Evolutionary conservation across 2,113 vertebrate species (phyloP), one percentile per base, ranked within the genome.

Genomic region (Leptobrachium leishanense): DNA sequence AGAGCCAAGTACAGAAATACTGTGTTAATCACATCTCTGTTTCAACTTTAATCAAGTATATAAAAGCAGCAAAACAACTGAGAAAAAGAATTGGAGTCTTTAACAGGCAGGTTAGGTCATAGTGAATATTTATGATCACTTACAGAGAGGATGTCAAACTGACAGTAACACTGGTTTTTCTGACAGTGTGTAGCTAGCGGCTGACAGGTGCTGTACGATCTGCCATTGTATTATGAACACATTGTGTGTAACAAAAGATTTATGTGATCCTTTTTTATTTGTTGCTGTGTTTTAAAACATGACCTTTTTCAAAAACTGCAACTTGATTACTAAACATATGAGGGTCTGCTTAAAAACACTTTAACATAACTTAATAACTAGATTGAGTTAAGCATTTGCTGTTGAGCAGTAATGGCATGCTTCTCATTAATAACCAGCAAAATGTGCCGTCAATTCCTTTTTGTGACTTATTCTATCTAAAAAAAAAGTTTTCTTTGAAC

Each of bases 71-170:
- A 31, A 31, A 31, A 31, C 20, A 31, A 31, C 20, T 31, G 20
- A 31, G 20, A 31, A 31, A 31, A 31, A 31, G 20, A 31, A 8
- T 50, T 10, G 2, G 7, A 10, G 39, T 42, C 31, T 66, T 65
- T 77, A 41, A 70, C 46, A 76, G 76, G 70, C 77, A 79, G 72
- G 64, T 44, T 43, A 79, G 57, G 72, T 73, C 39, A 50, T 54
- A 3, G 44, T 73, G 77, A 79, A 79, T 79, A 79, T 79, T 79
- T 73, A 79, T 79, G 69, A 73, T 72, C 13, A 46, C n/a, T 79
- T 68, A 79, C 41, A 43, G 69, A 15, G 62, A 72, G 70, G 4
- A 43, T 79, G 69, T 73, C 39, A 64, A 64, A 43, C 72, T 79
- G 70, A 79, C 77, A 79, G 62, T 43, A 66, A 66, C 77, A 79